These are phyloP conservation scores for Thamnaconus septentrionalis DNA, from an alignment of 2,113 vertebrate genomes.

Conservation along the genomic window DNA sequence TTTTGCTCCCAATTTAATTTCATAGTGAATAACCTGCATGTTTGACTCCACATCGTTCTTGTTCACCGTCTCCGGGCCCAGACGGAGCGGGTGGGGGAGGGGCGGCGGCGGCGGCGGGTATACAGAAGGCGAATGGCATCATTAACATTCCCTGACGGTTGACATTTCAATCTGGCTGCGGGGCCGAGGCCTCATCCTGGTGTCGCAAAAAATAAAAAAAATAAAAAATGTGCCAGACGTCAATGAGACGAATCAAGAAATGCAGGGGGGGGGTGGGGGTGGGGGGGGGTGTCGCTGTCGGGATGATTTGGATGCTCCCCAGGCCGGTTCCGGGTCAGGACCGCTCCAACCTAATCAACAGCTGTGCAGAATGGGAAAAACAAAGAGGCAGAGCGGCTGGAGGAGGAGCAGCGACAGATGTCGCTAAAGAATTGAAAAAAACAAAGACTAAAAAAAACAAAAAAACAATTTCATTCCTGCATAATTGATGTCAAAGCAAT, in stretches of 20 bases:
- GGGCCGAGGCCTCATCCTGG: conserved; percentile 59
- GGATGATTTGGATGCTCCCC: conserved; percentile 34
- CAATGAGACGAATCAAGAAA: neutral
- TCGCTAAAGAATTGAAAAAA: neutral
- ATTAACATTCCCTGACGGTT: conserved; percentile 75
- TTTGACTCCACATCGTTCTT: conserved; percentile 64
- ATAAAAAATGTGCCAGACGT: neutral
- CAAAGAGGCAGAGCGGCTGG: conserved; percentile 18
- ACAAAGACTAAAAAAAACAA: conserved; percentile 21
- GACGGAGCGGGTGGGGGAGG: neutral
- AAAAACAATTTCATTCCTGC: conserved; percentile 8
- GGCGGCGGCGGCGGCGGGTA: neutral
- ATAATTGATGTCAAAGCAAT: conserved; percentile 15
- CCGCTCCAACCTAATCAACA: conserved; percentile 57
- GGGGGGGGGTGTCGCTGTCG: no score
- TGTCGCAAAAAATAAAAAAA: conserved; percentile 25
- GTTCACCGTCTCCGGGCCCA: conserved; percentile 30
- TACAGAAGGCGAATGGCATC: conserved; percentile 64
- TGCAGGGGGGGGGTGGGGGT: no score
- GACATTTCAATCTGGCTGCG: conserved; percentile 70
- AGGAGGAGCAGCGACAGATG: neutral
- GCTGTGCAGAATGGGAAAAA: conserved; percentile 44
- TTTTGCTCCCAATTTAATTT: conserved; percentile 73
- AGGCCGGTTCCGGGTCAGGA: conserved; percentile 34
- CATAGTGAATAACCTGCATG: conserved; percentile 73